Evolutionary conservation across 2,888 invertebrate genomes (phyloP).

Genomic region (Watsonalla cultraria): DNA sequence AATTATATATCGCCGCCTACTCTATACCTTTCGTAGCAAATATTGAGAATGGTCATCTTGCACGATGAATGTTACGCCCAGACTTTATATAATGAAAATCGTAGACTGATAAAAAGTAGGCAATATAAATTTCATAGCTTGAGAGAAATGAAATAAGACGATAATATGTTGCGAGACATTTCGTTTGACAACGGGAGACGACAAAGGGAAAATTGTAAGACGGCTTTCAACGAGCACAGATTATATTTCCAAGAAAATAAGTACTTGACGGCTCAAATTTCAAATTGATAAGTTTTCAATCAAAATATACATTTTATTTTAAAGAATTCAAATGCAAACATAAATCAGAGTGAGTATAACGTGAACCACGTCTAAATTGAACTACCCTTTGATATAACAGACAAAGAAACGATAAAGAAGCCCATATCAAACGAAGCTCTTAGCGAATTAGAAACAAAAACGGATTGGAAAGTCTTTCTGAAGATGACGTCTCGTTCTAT

Average conservation of each 20-base stretch:
- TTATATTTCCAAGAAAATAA: slow-evolving; percentile 18
- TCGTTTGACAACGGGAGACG: slow-evolving; percentile 59
- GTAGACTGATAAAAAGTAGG: slow-evolving; percentile 48
- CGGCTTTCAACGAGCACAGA: slow-evolving; percentile 44
- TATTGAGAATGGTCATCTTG: no score
- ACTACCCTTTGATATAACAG: slow-evolving; percentile 54
- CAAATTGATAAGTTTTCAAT: no score
- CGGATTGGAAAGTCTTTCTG: slow-evolving; percentile 67
- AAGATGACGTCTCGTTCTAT: slow-evolving; percentile 73
- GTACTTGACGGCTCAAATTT: slow-evolving; percentile 5
- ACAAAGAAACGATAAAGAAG: slow-evolving; percentile 62
- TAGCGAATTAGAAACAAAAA: slow-evolving; percentile 66
- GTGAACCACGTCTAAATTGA: slow-evolving; percentile 17
- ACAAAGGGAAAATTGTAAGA: slow-evolving; percentile 62
- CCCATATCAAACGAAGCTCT: slow-evolving; percentile 52
- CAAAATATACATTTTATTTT: no score
- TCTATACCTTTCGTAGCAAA: slow-evolving; percentile 1
- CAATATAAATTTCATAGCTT: slow-evolving; percentile 60
- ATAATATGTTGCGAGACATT: slow-evolving; percentile 62
- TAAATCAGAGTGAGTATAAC: background rate
- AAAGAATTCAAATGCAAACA: background rate
- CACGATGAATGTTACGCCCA: slow-evolving; percentile 13
- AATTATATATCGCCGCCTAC: no score
- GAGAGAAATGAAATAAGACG: slow-evolving; percentile 66
- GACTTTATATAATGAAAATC: slow-evolving; percentile 42